Evolutionary conservation across 2,888 invertebrate species (phyloP), one percentile per base, ranked within the genome.

Genomic region (Thalpophila matura): DNA sequence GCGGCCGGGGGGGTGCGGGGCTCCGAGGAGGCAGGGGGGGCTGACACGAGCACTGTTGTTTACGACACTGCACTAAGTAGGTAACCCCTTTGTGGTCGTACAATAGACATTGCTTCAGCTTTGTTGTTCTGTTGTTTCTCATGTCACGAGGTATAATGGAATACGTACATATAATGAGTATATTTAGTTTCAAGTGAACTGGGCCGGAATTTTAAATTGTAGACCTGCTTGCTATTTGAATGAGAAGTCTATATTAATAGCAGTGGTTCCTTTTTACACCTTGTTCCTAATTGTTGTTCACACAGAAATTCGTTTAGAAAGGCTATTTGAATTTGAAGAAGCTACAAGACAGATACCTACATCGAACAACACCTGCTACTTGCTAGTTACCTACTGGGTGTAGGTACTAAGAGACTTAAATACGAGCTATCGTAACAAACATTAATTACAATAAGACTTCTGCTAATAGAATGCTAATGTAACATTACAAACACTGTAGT

Each of bases 11-110:
- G 18, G 64, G 2, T 14, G 2, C 55, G 50, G 42, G 47, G 33
- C 38, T 37, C 49, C 18, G 6, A 56, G 42, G 55, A 14, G 47
- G 57, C 38, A 16, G 43, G 65, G 37, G 14, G 43, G 40, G 56
- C 38, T 20, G 54, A 27, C 70, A 43, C 60, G 20, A 64, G 63
- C 40, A 53, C 63, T 61, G 55, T 58, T 58, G 63, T 69, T 70
- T 59, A 61, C 72, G 61, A 60, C 68, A 66, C 60, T 51, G 65
- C 71, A 54, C 64, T 74, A 78, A 81, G 78, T 80, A 80, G 73
- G 76, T 73, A 68, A 68, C 65, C 77, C 75, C 77, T 81, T 79
- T 81, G 81, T 82, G 66, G 61, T 46, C 49, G 53, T 45, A 76
- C 75, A 70, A 78, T 79, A 74, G 62, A 71, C 66, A 63, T 56